Evolutionary conservation across 2,888 invertebrate genomes (phyloP).

Genomic region (Clepsis dumicolana): DNA sequence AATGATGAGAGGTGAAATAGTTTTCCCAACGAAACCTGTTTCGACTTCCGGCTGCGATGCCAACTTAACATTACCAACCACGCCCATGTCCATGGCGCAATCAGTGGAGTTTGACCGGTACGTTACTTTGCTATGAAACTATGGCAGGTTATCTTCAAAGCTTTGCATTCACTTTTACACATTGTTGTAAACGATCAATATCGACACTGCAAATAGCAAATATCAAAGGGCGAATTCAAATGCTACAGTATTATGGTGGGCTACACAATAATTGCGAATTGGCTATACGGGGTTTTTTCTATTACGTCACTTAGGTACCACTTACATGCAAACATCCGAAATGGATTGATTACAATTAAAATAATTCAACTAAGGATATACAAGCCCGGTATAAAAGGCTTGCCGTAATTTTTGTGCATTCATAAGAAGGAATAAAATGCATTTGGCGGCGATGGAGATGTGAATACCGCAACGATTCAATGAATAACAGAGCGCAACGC

Average conservation of each 20-base stretch:
- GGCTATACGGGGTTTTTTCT: too few species aligned
- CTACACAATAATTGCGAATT: neutral
- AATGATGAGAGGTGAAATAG: conserved; percentile 87
- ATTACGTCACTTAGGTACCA: too few species aligned
- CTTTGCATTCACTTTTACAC: neutral
- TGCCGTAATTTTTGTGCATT: too few species aligned
- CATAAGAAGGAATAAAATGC: too few species aligned
- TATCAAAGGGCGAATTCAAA: neutral
- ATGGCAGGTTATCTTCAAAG: neutral
- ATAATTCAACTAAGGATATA: too few species aligned
- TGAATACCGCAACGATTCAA: neutral
- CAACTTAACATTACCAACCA: conserved; percentile 60
- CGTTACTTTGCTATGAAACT: conserved; percentile 19
- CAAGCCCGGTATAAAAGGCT: too few species aligned
- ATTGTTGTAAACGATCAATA: neutral
- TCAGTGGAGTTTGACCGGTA: conserved; percentile 71
- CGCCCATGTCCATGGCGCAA: conserved; percentile 45
- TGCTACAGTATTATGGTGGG: neutral
- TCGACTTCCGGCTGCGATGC: conserved; percentile 84
- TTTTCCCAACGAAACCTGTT: conserved; percentile 87
- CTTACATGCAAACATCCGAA: too few species aligned
- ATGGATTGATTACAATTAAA: too few species aligned
- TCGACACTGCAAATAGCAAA: neutral
- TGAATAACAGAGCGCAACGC: neutral
- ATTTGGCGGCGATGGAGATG: too few species aligned